Evolutionary conservation across 2,888 invertebrate genomes (phyloP), one percentile per base, ranked within the genome.

Genomic region (Iphiclides podalirius): DNA sequence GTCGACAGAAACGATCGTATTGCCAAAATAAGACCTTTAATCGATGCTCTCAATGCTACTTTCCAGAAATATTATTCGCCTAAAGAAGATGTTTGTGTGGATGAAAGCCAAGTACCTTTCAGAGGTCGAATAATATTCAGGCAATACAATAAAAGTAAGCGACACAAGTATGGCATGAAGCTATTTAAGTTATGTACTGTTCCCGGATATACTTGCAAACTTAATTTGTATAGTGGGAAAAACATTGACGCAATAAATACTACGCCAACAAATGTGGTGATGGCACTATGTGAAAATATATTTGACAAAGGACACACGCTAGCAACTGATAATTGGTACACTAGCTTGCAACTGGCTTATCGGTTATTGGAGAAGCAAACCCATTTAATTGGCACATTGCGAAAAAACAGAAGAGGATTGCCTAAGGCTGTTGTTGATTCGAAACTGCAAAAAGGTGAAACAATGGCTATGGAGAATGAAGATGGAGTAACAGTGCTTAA

Each of bases 321-420:
- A 15, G 54, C 52, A 23, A 68, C 66, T 9, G 68, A 71, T 52
- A 71, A 70, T 47, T 69, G 61, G 60, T 68, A 68, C 47, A 70
- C 70, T 28, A 70, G 65, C 54, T 47, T 72, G 11, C 55, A 64
- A 6, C 53, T 74, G 39, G 72, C 67, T 16, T 46, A 64, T 31
- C 31, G 63, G 37, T 55, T 75, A 42, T 48, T 73, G 40, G 34
- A 62, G 8, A 56, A 67, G 41, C 58, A 68, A 34, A 71, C 69
- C 6, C 66, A 73, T 60, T 52, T 71, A 16, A 54, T 69, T 45
- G 71, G 71, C 11, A 74, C 70, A 36, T 40, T 73, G 28, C 54
- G 69, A 54, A 67, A 64, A 57, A 71, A 72, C 52, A 58, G 67
- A 54, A 61, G 54, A 56, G 53, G 58, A 40, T 62, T 72, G 43